Conservation (phyloP, 2,113 vertebrate species). For the Girardinichthys multiradiatus region DNA sequence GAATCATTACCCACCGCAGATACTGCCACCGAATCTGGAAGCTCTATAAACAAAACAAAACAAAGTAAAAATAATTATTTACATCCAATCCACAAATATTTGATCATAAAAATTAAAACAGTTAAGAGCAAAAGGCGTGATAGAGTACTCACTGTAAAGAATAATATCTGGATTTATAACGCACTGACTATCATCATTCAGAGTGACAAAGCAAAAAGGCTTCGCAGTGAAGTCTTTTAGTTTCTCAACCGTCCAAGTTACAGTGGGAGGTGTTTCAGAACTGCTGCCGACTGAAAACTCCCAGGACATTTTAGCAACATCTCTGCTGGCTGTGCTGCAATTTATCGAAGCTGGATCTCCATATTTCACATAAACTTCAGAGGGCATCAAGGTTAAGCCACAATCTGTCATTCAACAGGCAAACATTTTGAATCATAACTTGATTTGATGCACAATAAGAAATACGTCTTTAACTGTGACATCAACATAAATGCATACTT, state of each 20-base stretch:
- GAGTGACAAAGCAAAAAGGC: conserved; percentile 6
- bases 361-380: conserved; percentile 44
- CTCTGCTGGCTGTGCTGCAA: conserved; percentile 31
- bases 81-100: too few species aligned
- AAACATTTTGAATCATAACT: conserved; percentile 16
- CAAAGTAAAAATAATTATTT: too few species aligned
- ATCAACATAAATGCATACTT: conserved; percentile 14
- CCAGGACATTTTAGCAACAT: conserved; percentile 22
- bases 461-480: not conserved
- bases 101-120: too few species aligned
- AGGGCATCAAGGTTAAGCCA: conserved; percentile 9
- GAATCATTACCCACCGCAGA: not conserved
- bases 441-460: not conserved
- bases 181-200: rapidly evolving
- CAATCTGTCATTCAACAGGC: conserved; percentile 28
- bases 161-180: not conserved
- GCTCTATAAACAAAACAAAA: conserved; percentile 35
- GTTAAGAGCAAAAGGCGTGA: not conserved
- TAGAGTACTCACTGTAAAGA: conserved; percentile 68
- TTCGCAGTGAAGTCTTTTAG: conserved; percentile 6
- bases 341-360: conserved; percentile 41
- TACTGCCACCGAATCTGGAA: conserved; percentile 30
- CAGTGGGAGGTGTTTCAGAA: rapidly evolving
- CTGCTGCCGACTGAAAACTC: not conserved
- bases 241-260: conserved; percentile 16